A percentile compares a stretch with the other conserved stretches of the same genome.
Conservation (phyloP, 2,797 vertebrate species). For the Pampus argenteus region DNA sequence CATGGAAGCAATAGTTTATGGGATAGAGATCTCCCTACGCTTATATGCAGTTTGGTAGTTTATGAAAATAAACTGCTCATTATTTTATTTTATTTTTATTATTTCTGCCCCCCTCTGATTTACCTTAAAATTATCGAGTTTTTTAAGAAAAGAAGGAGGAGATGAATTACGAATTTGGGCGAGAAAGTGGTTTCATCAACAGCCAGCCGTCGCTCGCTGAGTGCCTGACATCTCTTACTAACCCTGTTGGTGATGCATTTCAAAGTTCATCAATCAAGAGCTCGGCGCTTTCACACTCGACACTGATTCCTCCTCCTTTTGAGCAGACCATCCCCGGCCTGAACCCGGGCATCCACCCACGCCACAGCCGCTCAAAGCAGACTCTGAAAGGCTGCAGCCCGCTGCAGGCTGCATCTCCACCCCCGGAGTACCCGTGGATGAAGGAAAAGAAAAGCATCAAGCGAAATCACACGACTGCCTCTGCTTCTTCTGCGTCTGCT, state of each 20-base stretch:
- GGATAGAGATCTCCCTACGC: slow-evolving; percentile 95
- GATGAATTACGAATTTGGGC: slow-evolving; percentile 99
- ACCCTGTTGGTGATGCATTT: slow-evolving; percentile 99
- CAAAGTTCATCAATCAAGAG: slow-evolving; percentile 99
- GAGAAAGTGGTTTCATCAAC: slow-evolving; percentile 99
- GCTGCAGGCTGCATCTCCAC: slow-evolving; percentile 88
- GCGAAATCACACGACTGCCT: slow-evolving; percentile 84
- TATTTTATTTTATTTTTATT: slow-evolving; percentile 57
- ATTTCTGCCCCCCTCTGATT: slow-evolving; percentile 81
- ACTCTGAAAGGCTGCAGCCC: slow-evolving; percentile 89
- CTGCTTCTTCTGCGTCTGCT: slow-evolving; percentile 31
- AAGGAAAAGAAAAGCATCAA: slow-evolving; percentile 97
- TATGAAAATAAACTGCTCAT: slow-evolving; percentile 77
- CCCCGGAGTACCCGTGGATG: slow-evolving; percentile 98
- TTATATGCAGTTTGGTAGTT: slow-evolving; percentile 94
- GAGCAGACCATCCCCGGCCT: slow-evolving; percentile 97
- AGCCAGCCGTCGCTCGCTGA: slow-evolving; percentile 99
- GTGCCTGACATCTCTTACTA: slow-evolving; percentile 99
- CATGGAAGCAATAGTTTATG: slow-evolving; percentile 99
- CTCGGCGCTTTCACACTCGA: slow-evolving; percentile 97
- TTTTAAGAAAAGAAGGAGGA: slow-evolving; percentile 91
- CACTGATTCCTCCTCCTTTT: slow-evolving; percentile 99
- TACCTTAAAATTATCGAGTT: slow-evolving; percentile 85
- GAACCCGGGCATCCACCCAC: slow-evolving; percentile 92
- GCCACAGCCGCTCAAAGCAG: slow-evolving; percentile 93